Base-by-base conservation (phyloP, 37 sponge, comb jelly and placozoan genomes). In the Spongia lamella region DNA sequence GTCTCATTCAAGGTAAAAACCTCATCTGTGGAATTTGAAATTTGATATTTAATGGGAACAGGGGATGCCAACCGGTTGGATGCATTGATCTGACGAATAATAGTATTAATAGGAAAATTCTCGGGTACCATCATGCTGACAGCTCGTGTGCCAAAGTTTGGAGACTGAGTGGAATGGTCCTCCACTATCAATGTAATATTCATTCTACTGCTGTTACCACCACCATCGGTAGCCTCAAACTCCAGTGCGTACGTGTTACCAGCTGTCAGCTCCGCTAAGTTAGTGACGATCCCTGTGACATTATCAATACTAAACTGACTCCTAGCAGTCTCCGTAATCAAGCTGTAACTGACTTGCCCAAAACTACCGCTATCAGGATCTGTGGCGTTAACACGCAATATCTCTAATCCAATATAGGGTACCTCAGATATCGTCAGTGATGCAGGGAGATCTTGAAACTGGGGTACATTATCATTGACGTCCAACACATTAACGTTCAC, bases 331-430 rank as follows among this genome's bases (percentile, higher is more conserved):
- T 9, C 47, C 5, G 5, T 43, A 22, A 35, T 16, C 7, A 68
- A 38, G 26, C 35, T 68, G 35, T 76, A 75, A 15, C 49, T 21
- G 30, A 66, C 70, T 2, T 35, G 37, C 3, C 67, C 52, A 21
- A 57, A 27, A 31, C 50, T 59, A 35, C 87, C 87, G 0, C 50
- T 39, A 33, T 91, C 92, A 0, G 25, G 24, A 79, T 91, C 92
- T 24, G 38, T 67, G 14, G 92, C 92, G 16, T 20, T 62, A 5
- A 87, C 39, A 1, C 13, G 26, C 30, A 79, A 76, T 7, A 91
- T 34, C 0, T 72, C 58, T 1, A 79, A 37, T 29, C 50, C 77
- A 33, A 53, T 34, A 16, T 49, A 59, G 1, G 81, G 69, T 35
- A 77, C 34, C 20, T 51, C 38, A 53, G 82, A 72, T 31, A 89